Evolutionary conservation across 2,888 invertebrate species (phyloP), one percentile per base, ranked within the genome.

Genomic region (Physocephala rufipes): DNA sequence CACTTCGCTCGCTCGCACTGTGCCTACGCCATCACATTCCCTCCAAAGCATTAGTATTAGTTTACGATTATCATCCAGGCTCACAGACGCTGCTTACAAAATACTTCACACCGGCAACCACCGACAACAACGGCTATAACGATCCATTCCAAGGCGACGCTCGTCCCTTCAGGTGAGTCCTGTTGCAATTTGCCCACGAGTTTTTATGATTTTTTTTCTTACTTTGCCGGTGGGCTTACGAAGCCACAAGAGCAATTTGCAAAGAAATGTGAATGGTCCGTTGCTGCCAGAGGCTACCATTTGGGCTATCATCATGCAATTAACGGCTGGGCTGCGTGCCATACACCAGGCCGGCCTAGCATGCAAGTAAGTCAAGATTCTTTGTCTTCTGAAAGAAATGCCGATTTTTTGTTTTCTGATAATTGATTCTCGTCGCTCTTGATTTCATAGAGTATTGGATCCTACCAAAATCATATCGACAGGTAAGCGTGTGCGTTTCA

Each of bases 281-380:
- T 87, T 95, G 84, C 88, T 98, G 75, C 93, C 97, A 0, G 99
- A 99, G 85, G 91, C 93, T 51, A 91, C 95, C 67, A 91, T 99
- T 76, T 99, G 99, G 99, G 94, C 94, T 78, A 93, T 97, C 79
- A 91, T 99, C 63, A 96, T 99, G 79, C 97, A 99, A 87, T 88
- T 99, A 76, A 96, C 96, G 43, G 95, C 97, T 2, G 98, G 96
- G 0, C 88, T 99, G 76, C 90, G 98, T 71, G 92, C 94, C 72
- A 94, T 99, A 77, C 99, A 99, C 87, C 91, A 88, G 49, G 89
- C 90, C 45, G 90, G 89, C 49, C 85, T 90, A 1, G 90, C 90
- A 45, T 90, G 89, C 89, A 89, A 89, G 90, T 90, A 81, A 73
- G 80, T 78, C 47, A 19, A 19, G 19, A 19, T n/a, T 36, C 36